Base-by-base conservation (phyloP, 2,113 vertebrate species). In the Oncorhynchus clarkii region DNA sequence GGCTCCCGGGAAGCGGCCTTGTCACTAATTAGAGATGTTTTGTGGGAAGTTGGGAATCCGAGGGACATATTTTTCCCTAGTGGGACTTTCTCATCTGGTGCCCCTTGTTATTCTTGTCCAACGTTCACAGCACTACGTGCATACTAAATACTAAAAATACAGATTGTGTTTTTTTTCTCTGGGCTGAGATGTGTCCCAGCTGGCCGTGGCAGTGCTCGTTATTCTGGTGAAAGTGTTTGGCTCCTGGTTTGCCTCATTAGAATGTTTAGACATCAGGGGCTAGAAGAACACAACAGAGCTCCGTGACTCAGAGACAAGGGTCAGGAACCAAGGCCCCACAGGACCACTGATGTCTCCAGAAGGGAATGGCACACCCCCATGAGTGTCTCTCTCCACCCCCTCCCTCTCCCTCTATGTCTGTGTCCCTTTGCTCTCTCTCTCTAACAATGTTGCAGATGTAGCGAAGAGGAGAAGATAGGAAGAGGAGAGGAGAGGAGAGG, bases 21-120 rank as follows among this genome's bases (percentile, higher is more conserved):
- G 86, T 90, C 86, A 87, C 86, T 92, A 90, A 91, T 93, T 89
- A 90, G 88, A 89, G 79, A 85, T 80, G 75, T 80, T 85, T 90
- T 87, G 87, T 88, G 82, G 85, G 84, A 91, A 84, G 86, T 85
- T 85, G 76, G 83, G 80, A 91, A 85, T 88, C 78, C 76, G 80
- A 73, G 87, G 85, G 86, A 89, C 83, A 67, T 75, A 24, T 82
- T 80, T 81, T 70, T 64, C 76, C 79, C 85, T 85, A 72, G 75
- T 90, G 90, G 85, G 80, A 80, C 74, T 80, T 80, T 84, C 74
- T 91, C 85, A 88, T 92, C 88, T 90, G 83, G 70, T 90, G 88
- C 84, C 84, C 89, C 86, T 84, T 92, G 88, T 90, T 92, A 89
- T 89, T 90, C 82, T 86, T 87, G 78, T 88, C 85, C 71, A 70